A percentile compares a stretch with the other conserved stretches of the same genome.
phyloP scores from a whole-genome alignment of 23 tunicate genomes.

The Trididemnum miniatum region DNA sequence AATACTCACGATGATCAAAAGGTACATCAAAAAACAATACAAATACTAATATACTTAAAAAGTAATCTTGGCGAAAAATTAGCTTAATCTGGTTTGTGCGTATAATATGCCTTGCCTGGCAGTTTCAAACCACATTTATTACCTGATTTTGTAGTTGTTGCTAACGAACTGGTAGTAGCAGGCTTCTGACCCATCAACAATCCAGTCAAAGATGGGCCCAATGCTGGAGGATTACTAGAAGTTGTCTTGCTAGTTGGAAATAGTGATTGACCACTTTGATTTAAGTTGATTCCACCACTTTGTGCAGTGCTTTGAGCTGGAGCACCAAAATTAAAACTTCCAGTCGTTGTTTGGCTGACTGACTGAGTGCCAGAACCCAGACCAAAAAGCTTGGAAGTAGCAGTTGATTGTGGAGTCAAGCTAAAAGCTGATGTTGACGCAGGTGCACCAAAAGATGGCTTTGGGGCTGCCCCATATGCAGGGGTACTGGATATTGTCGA shows the following conservation, averaged over 20 bases:
- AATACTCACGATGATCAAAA: no score
- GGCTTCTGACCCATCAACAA: background rate
- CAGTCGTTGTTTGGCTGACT: background rate
- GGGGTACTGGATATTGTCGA: conserved; percentile 11
- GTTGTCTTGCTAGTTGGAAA: background rate
- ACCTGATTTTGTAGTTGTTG: background rate
- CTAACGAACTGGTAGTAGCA: background rate
- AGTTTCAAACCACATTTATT: background rate
- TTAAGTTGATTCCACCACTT: conserved; percentile 9
- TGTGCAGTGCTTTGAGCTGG: conserved; percentile 33
- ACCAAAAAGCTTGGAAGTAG: background rate
- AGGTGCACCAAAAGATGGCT: background rate
- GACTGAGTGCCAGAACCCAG: conserved; percentile 6
- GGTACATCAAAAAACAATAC: no score
- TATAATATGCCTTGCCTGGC: no score
- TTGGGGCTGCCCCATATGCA: conserved; percentile 20
- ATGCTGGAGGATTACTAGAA: conserved; percentile 13
- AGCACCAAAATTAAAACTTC: background rate
- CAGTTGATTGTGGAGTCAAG: background rate
- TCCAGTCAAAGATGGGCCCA: background rate
- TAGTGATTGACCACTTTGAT: background rate
- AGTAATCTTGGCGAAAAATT: no score
- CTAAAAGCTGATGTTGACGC: background rate
- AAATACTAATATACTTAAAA: no score
- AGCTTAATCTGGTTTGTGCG: no score